Conservation (phyloP, 30 jellyfish, hydroid and myxozoan genomes). For the Aurelia coerulea region DNA sequence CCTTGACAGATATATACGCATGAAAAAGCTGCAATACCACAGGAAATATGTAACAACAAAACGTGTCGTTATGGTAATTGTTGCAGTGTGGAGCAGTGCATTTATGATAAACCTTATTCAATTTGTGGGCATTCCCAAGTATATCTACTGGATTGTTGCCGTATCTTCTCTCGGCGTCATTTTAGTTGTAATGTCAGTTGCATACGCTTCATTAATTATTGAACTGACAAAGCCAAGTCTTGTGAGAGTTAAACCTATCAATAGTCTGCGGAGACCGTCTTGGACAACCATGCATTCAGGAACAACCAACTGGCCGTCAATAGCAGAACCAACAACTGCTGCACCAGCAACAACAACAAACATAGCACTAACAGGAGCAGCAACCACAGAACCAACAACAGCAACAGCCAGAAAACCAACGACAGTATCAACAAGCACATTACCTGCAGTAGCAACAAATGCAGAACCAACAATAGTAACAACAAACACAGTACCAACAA, state of each 20-base stretch:
- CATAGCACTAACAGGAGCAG: no score
- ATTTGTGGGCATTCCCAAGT: conserved; percentile 28
- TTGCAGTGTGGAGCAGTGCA: conserved; percentile 34
- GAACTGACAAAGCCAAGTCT: background rate
- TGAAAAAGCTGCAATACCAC: conserved; percentile 62
- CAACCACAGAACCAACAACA: no score
- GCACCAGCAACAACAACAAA: background rate
- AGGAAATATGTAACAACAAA: conserved; percentile 42
- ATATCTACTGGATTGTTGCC: conserved; percentile 10
- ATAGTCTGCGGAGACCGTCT: background rate
- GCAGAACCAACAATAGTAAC: no score
- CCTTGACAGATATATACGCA: conserved; percentile 57
- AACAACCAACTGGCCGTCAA: background rate
- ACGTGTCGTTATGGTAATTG: conserved; percentile 40
- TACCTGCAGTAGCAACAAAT: background rate
- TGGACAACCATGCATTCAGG: background rate
- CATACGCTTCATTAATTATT: conserved; percentile 31
- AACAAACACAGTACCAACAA: no score
- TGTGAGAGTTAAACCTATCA: background rate
- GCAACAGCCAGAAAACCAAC: no score
- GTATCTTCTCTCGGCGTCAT: conserved; percentile 28
- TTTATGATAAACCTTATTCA: conserved; percentile 20
- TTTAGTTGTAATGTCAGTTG: conserved; percentile 27
- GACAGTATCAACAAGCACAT: background rate
- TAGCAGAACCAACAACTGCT: background rate